A percentile compares a stretch with the other conserved stretches of the same genome.
These are phyloP conservation scores for Patiria miniata DNA, from an alignment of 35 echinoderm and acorn worm genomes.

Conservation along the genomic window DNA sequence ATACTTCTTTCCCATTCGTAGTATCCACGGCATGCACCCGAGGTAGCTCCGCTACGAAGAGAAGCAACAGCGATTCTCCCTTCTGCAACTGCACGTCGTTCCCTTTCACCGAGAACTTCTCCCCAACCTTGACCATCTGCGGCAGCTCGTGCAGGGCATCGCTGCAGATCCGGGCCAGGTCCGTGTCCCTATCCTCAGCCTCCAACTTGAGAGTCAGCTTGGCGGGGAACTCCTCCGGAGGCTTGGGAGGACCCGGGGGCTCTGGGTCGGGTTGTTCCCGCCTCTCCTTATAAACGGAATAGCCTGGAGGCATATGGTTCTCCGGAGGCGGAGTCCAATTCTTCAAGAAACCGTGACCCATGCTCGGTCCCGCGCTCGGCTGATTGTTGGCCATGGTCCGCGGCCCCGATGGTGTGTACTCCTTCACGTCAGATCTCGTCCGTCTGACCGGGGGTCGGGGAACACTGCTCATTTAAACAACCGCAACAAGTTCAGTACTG, in stretches of 20 bases:
- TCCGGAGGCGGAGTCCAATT: not conserved
- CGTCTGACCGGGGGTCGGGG: no score
- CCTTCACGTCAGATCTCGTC: no score
- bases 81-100: not conserved
- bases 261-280: not conserved
- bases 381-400: not conserved
- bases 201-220: not conserved
- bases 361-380: not conserved
- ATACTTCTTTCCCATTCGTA: not conserved
- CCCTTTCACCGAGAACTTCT: constrained; percentile 6
- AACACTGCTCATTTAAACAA: no score
- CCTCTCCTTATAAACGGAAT: no score
- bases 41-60: constrained; percentile 11
- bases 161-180: not conserved
- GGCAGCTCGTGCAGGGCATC: constrained; percentile 21
- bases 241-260: not conserved
- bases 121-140: not conserved
- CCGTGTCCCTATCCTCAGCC: not conserved
- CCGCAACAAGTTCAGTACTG: no score
- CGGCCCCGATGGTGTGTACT: not conserved
- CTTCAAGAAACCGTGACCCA: not conserved
- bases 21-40: constrained; percentile 3
- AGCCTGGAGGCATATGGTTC: no score
- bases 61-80: constrained; percentile 16
- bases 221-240: constrained; percentile 11